A percentile compares a stretch with the other conserved stretches of the same genome.
phyloP scores from a whole-genome alignment of 2,888 invertebrate genomes.

The Cenopis cana region DNA sequence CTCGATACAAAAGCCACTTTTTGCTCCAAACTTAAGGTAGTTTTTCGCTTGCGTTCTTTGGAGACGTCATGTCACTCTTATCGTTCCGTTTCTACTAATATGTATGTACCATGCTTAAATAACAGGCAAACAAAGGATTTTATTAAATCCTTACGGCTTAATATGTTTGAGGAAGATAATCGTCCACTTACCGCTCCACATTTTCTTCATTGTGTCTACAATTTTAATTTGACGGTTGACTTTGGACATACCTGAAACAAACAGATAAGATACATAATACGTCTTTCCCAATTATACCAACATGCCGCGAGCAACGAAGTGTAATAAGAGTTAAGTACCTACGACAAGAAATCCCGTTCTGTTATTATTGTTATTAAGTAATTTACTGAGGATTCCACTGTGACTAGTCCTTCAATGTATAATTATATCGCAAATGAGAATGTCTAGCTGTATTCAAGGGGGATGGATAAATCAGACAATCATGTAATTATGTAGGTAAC shows the following conservation, averaged over 20 bases:
- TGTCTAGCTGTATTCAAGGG: background rate
- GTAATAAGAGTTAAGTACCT: slow-evolving; percentile 15
- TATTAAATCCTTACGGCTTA: background rate
- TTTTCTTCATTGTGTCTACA: slow-evolving; percentile 10
- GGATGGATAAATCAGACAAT: background rate
- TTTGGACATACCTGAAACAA: slow-evolving; percentile 38
- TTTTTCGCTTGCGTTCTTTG: too few relatives aligned
- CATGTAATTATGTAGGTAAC: background rate
- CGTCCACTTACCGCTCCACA: background rate
- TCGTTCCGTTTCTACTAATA: too few relatives aligned
- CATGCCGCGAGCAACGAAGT: slow-evolving; percentile 1
- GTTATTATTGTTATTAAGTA: slow-evolving; percentile 33
- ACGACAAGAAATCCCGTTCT: slow-evolving; percentile 17
- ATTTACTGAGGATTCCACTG: slow-evolving; percentile 8
- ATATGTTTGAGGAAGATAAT: slow-evolving; percentile 1
- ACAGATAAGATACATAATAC: slow-evolving; percentile 8
- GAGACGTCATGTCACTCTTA: too few relatives aligned
- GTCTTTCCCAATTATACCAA: slow-evolving; percentile 14
- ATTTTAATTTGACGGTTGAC: background rate
- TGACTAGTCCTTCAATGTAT: slow-evolving; percentile 1
- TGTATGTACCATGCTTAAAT: background rate
- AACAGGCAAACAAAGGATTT: background rate
- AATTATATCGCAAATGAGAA: background rate
- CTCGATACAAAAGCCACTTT: too few relatives aligned
- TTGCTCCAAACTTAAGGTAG: too few relatives aligned